Percentiles rank a stretch among this genome's conserved stretches.
Conservation (phyloP, 2,888 invertebrate genomes). For the Oligia strigilis region DNA sequence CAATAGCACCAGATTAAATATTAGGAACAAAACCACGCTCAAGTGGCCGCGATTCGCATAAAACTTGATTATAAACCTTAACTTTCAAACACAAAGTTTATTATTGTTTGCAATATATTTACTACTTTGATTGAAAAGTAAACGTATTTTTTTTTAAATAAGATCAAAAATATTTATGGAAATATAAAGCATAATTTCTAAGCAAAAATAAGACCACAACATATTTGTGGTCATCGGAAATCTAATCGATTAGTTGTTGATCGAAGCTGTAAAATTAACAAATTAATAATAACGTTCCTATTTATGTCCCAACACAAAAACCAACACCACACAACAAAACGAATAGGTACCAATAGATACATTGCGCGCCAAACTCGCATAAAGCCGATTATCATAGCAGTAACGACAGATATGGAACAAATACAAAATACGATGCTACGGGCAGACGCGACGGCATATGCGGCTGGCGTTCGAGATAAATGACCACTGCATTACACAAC, state of each 20-base stretch:
- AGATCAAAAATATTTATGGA: background rate
- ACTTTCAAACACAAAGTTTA: background rate
- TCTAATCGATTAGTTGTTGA: background rate
- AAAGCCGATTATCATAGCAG: constrained; percentile 60
- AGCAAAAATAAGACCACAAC: background rate
- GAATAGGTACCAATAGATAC: constrained; percentile 20
- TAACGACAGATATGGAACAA: constrained; percentile 57
- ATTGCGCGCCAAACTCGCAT: constrained; percentile 33
- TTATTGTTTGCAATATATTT: background rate
- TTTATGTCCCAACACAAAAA: background rate
- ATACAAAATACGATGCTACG: constrained; percentile 62
- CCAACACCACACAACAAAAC: constrained; percentile 8
- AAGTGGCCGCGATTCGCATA: background rate
- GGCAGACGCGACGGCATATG: constrained; percentile 71
- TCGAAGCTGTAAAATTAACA: background rate
- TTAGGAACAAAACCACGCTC: background rate
- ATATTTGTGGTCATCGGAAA: background rate
- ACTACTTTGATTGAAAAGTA: background rate
- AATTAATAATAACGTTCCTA: background rate
- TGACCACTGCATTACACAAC: constrained; percentile 79
- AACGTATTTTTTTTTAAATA: background rate
- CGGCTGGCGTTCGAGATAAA: constrained; percentile 80
- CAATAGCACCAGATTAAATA: background rate
- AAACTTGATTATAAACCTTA: background rate
- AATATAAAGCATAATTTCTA: background rate